Percentiles rank a stretch among this genome's conserved stretches.
phyloP scores from a whole-genome alignment of 1,140 invertebrate genomes.

The Drosophila ambigua region DNA sequence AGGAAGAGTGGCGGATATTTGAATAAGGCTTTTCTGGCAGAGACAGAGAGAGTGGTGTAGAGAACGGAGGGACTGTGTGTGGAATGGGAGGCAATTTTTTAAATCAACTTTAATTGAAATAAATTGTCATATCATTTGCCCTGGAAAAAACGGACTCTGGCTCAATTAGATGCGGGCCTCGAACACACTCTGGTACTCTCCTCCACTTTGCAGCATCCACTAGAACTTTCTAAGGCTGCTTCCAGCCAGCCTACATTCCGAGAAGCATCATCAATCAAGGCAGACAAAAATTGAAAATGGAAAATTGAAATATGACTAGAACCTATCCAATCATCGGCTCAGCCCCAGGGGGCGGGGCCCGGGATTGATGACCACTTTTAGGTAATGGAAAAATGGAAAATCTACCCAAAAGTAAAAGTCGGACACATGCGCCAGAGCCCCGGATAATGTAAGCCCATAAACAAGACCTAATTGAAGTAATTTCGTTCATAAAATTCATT shows the following conservation, averaged over 20 bases:
- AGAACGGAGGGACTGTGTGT: background rate
- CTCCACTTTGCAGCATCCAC: slow-evolving; percentile 6
- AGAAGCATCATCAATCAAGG: slow-evolving; percentile 39
- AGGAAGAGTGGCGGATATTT: slow-evolving; percentile 19
- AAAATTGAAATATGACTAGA: slow-evolving; percentile 53
- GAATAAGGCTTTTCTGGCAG: slow-evolving; percentile 17
- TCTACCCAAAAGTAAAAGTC: slow-evolving; percentile 47
- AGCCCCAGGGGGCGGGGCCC: background rate
- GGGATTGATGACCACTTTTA: slow-evolving; percentile 40
- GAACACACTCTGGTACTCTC: background rate
- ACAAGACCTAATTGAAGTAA: slow-evolving; percentile 63
- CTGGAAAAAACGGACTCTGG: slow-evolving; percentile 36
- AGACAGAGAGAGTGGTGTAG: background rate
- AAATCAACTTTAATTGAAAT: slow-evolving; percentile 82
- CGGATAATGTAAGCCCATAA: slow-evolving; percentile 33
- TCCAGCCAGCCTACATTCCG: slow-evolving; percentile 11
- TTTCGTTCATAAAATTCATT: slow-evolving; percentile 38
- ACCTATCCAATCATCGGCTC: slow-evolving; percentile 11
- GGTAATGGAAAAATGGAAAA: slow-evolving; percentile 53
- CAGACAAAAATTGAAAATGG: slow-evolving; percentile 29
- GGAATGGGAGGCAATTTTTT: slow-evolving; percentile 49
- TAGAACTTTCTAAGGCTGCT: background rate
- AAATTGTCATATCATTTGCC: slow-evolving; percentile 77
- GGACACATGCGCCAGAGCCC: slow-evolving; percentile 27
- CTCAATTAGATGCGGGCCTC: slow-evolving; percentile 49